phyloP scores from a whole-genome alignment of 2,113 vertebrate species.

The Morone chrysops region DNA sequence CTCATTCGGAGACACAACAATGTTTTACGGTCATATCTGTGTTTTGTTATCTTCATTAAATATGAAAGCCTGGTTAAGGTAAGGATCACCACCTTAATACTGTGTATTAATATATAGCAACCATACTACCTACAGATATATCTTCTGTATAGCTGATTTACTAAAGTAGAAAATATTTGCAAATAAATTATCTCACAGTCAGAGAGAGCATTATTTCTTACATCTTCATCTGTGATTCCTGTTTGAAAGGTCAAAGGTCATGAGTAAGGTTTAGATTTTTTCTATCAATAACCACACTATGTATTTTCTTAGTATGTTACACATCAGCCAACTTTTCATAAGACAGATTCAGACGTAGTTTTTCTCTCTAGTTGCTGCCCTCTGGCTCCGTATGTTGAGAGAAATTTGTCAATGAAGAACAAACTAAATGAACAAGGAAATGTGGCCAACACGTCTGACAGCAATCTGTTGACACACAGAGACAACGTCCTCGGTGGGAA shows the following conservation, averaged over 20 bases:
- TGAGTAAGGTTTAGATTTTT: not conserved
- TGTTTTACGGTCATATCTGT: too few relatives aligned
- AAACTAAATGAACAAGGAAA: slow-evolving; percentile 43
- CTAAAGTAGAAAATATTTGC: not conserved
- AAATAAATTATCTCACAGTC: not conserved
- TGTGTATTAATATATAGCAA: too few relatives aligned
- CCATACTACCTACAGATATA: too few relatives aligned
- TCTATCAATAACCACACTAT: not conserved
- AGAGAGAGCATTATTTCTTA: not conserved
- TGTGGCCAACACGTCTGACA: slow-evolving; percentile 6
- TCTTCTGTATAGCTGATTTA: not conserved
- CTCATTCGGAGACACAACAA: not conserved
- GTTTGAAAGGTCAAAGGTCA: slow-evolving; percentile 48
- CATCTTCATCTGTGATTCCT: not conserved
- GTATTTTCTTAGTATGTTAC: not conserved
- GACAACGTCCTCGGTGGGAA: slow-evolving; percentile 34
- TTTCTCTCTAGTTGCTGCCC: not conserved
- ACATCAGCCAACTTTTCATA: not conserved
- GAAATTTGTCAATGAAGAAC: slow-evolving; percentile 22
- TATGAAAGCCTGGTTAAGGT: not conserved
- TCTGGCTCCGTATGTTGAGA: slow-evolving; percentile 1
- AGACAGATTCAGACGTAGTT: not conserved
- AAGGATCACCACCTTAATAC: not conserved
- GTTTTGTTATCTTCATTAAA: not conserved
- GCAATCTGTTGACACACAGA: slow-evolving; percentile 25